phyloP scores from a whole-genome alignment of 2,888 invertebrate species.

The Brachycybe producta region DNA sequence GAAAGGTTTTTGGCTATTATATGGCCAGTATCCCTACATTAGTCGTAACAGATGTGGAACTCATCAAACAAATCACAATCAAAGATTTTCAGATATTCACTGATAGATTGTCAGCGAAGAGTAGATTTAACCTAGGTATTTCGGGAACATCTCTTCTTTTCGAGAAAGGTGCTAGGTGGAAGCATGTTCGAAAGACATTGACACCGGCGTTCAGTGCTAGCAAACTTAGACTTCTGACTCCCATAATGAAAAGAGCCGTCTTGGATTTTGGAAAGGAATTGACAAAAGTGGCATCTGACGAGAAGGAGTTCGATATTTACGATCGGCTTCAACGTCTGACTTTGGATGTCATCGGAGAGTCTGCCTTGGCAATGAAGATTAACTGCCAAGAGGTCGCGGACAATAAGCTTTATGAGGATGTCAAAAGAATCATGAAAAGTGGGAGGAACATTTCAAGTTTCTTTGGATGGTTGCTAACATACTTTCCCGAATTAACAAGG shows the following conservation, averaged over 20 bases:
- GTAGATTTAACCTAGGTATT: too few species aligned
- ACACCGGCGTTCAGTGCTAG: conserved; percentile 2
- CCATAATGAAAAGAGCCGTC: not conserved
- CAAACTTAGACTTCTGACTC: not conserved
- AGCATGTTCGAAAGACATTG: conserved; percentile 3
- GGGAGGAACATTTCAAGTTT: not conserved
- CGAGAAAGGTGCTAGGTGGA: not conserved
- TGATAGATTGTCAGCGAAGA: conserved; percentile 24
- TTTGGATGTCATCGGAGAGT: not conserved
- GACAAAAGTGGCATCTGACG: not conserved
- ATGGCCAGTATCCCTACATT: conserved; percentile 24
- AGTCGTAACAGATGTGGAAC: conserved; percentile 25
- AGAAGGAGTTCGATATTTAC: conserved; percentile 4
- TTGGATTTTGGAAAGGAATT: not conserved
- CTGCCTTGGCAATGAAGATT: conserved; percentile 4
- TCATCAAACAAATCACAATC: conserved; percentile 28
- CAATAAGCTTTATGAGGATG: not conserved
- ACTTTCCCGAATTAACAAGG: not conserved
- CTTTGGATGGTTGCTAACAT: not conserved
- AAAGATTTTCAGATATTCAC: conserved; percentile 28
- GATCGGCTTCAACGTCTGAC: conserved; percentile 8
- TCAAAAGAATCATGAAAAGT: not conserved
- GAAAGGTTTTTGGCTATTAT: conserved; percentile 25
- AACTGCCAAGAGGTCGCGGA: not conserved
- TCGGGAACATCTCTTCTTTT: conserved; percentile 13